Percentiles rank a stretch among this genome's conserved stretches.
These are phyloP conservation scores for Rhynchomys soricoides DNA, from an alignment of 2,113 vertebrate genomes.

Conservation along the genomic window DNA sequence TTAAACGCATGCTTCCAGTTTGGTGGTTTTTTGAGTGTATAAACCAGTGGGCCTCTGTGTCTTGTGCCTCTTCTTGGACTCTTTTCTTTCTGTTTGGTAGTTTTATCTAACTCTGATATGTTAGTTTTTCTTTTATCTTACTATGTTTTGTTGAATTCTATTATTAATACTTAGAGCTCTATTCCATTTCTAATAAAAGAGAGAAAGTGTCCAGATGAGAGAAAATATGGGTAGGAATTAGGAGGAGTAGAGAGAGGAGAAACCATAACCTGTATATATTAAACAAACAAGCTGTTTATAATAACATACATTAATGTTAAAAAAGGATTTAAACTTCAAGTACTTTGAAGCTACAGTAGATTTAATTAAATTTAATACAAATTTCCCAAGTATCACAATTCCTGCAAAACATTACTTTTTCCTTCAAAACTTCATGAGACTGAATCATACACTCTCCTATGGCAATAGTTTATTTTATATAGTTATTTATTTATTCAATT, in stretches of 20 bases:
- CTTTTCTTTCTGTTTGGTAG: background rate
- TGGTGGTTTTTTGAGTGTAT: background rate
- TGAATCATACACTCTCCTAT: background rate
- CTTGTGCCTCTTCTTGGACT: background rate
- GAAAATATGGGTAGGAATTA: background rate
- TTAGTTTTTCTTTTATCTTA: background rate
- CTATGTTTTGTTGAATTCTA: background rate
- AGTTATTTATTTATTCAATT: background rate
- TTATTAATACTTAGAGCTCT: background rate
- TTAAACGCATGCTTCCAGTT: background rate
- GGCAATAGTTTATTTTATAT: background rate
- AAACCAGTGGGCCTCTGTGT: background rate
- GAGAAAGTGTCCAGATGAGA: background rate
- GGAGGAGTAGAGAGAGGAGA: background rate
- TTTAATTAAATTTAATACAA: background rate
- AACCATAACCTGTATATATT: background rate
- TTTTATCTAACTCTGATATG: background rate
- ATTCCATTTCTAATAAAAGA: background rate
- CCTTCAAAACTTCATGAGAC: fast-evolving
- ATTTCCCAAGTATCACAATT: background rate
- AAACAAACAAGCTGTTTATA: background rate
- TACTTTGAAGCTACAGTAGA: background rate
- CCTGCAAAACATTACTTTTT: background rate
- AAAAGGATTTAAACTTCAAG: background rate
- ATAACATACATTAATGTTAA: background rate